Percentiles rank a stretch among this genome's conserved stretches.
Evolutionary conservation across 2,888 invertebrate species (phyloP).

Genomic region (Drosophila subsilvestris): DNA sequence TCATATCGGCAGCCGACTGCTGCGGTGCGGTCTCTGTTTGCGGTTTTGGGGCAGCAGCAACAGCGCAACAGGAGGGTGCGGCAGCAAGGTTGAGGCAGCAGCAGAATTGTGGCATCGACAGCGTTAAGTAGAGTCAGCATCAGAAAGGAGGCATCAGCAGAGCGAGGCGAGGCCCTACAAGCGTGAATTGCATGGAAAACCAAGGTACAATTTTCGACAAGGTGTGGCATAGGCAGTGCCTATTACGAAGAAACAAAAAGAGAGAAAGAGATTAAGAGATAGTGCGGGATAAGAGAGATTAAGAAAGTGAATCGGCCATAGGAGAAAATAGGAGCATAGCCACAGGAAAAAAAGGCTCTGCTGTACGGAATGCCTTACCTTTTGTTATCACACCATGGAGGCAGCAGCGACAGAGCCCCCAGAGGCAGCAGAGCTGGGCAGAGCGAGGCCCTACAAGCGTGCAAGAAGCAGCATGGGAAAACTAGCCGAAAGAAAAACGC

Average conservation of each 20-base stretch:
- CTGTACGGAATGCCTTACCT: neutral
- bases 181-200: conserved; percentile 41
- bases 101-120: neutral
- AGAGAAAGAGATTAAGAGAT: too few species aligned
- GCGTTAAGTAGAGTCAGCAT: neutral
- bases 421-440: conserved; percentile 18
- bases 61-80: conserved; percentile 28
- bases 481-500: conserved; percentile 49
- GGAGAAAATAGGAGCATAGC: too few species aligned
- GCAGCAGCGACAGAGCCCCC: neutral
- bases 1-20: conserved; percentile 67
- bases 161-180: conserved; percentile 63
- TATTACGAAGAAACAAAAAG: neutral
- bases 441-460: conserved; percentile 74
- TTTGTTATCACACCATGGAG: neutral
- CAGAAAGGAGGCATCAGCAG: neutral
- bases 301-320: too few species aligned
- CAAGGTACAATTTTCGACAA: neutral
- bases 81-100: conserved; percentile 12
- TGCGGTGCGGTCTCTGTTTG: conserved; percentile 37
- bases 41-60: conserved; percentile 20
- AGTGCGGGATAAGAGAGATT: too few species aligned
- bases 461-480: conserved; percentile 27
- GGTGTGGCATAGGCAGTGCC: neutral
- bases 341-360: too few species aligned